Evolutionary conservation across 2,888 invertebrate genomes (phyloP).

Genomic region (Gasteruption jaculator): DNA sequence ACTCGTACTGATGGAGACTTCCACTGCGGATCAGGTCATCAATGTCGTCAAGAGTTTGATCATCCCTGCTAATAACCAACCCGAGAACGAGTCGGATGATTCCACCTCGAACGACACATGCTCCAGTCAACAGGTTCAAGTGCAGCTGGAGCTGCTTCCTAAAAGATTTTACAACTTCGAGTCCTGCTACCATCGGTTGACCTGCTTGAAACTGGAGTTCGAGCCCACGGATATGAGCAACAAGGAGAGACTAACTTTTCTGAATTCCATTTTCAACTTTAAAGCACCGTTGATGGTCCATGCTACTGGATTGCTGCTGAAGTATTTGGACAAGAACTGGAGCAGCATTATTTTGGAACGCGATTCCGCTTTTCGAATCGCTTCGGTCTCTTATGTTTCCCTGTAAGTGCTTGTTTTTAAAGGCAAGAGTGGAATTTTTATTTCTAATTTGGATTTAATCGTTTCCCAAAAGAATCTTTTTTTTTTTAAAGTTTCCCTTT

Average conservation of each 20-base stretch:
- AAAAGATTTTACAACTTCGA: conserved; percentile 61
- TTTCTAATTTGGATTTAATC: too few species aligned
- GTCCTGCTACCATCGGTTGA: conserved; percentile 57
- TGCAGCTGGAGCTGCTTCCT: conserved; percentile 57
- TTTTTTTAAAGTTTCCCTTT: too few species aligned
- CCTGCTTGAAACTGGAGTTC: conserved; percentile 55
- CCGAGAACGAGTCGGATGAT: conserved; percentile 25
- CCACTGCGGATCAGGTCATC: conserved; percentile 55
- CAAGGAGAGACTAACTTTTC: conserved; percentile 57
- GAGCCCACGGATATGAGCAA: conserved; percentile 56
- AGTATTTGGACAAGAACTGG: conserved; percentile 68
- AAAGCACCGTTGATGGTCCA: conserved; percentile 61
- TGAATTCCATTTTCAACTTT: conserved; percentile 63
- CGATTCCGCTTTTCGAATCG: conserved; percentile 24
- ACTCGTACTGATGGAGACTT: conserved; percentile 56
- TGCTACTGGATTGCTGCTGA: conserved; percentile 68
- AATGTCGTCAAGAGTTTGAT: conserved; percentile 52
- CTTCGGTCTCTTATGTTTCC: conserved; percentile 16
- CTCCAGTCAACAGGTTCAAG: conserved; percentile 36
- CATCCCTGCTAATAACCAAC: conserved; percentile 20
- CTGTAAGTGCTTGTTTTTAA: conserved; percentile 25
- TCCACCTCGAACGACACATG: conserved; percentile 35
- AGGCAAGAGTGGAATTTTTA: too few species aligned
- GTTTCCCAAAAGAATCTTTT: too few species aligned
- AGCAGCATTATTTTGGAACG: conserved; percentile 54